These are phyloP conservation scores for Epinephelus lanceolatus DNA, from an alignment of 2,113 vertebrate species.

Conservation along the genomic window DNA sequence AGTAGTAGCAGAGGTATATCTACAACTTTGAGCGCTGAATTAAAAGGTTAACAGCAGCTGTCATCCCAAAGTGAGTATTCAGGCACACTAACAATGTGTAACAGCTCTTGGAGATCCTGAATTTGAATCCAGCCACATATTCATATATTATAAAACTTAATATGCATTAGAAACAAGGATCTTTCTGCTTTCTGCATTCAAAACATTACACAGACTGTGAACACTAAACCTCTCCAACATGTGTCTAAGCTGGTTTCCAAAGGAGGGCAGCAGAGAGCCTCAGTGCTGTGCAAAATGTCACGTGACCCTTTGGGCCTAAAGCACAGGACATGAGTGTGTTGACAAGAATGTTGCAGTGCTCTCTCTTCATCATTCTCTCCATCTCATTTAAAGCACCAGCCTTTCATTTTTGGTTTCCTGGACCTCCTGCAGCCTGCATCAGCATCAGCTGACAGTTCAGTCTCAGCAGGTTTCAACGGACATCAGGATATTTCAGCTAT, in stretches of 20 bases:
- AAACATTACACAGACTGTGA: background rate
- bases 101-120: background rate
- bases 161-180: too few species aligned
- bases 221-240: background rate
- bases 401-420: conserved; percentile 2
- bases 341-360: conserved; percentile 38
- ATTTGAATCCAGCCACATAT: background rate
- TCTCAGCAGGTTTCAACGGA: background rate
- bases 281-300: conserved; percentile 53
- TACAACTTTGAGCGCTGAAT: conserved; percentile 11
- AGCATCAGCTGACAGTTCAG: background rate
- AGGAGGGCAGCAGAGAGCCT: conserved; percentile 77
- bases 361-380: conserved; percentile 20
- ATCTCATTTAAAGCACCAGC: background rate
- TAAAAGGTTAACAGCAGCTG: background rate
- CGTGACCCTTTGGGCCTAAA: conserved; percentile 72
- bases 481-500: conserved; percentile 57
- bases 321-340: conserved; percentile 43
- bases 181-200: background rate
- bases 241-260: conserved; percentile 53
- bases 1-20: background rate
- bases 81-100: too few species aligned
- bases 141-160: background rate
- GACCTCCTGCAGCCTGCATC: conserved; percentile 1
- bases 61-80: conserved; percentile 7